Evolutionary conservation across 1,140 invertebrate genomes (phyloP), one percentile per base, ranked within the genome.

Genomic region (Atta texana): DNA sequence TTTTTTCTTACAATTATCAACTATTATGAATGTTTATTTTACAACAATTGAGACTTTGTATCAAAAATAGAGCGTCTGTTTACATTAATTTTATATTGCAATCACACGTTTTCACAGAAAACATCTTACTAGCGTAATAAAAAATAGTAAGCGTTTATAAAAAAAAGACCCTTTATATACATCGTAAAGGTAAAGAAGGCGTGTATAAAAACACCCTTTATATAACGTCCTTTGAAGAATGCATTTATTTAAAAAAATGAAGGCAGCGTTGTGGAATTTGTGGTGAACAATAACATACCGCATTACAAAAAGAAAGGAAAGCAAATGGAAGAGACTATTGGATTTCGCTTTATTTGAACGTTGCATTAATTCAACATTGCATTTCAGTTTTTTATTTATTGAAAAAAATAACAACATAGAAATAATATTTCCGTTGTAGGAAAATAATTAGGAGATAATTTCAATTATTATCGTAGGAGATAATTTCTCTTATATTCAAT

Each of bases 151-250:
- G 24, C 57, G 44, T 75, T 84, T 74, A 75, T 61, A 75, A 74
- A 75, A 80, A 21, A 82, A n/a, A 28, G 18, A 63, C 14, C 53
- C 34, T 71, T 71, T 71, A 57, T 49, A 18, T 59, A 3, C 18
- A 7, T 8, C n/a, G 8, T 18, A 55, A 24, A 44, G 39, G 8
- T 51, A 39, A 84, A 84, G 69, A 84, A 84, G 16, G 2, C 28
- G n/a, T 51, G 55, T 74, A 21, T 31, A 49, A 84, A 75, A 84
- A 74, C 14, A 21, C 5, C 28, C 21, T 84, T 75, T 75, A 34
- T n/a, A 14, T 24, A 24, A 61, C 71, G 18, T 4, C 28, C n/a
- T 74, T 61, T 75, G 44, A 84, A 75, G 69, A 51, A 28, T 39
- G 31, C 77, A 2, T 66, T 80, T 68, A 80, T 80, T 39, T 51